Percentiles rank a stretch among this genome's conserved stretches.
Evolutionary conservation across 2,888 invertebrate genomes (phyloP).

Genomic region (Xiphydria camelus): DNA sequence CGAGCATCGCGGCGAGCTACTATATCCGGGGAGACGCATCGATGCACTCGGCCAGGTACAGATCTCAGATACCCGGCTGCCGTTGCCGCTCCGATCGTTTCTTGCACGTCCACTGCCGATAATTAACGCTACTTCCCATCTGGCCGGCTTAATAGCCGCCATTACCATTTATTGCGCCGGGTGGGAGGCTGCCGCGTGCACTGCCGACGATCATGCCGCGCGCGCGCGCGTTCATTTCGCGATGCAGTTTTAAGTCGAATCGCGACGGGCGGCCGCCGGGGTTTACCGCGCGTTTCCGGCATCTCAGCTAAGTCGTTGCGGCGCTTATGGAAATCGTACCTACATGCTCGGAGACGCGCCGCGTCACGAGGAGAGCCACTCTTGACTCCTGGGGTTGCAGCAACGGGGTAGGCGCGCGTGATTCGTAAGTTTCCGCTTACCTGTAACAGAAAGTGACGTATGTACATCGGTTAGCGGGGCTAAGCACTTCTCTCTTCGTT

Average conservation of each 20-base stretch:
- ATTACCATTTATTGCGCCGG: slow-evolving; percentile 20
- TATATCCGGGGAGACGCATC: slow-evolving; percentile 15
- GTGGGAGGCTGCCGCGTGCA: slow-evolving; percentile 23
- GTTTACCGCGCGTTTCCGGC: slow-evolving; percentile 23
- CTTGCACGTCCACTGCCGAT: slow-evolving; percentile 25
- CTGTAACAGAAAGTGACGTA: slow-evolving; percentile 5
- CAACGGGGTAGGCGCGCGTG: slow-evolving; percentile 9
- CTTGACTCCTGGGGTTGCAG: background rate
- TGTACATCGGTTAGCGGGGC: slow-evolving; percentile 18
- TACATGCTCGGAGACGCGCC: too few relatives aligned
- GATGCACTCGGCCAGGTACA: too few relatives aligned
- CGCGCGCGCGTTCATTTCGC: slow-evolving; percentile 14
- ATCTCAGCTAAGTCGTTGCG: slow-evolving; percentile 7
- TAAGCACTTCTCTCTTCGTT: too few relatives aligned
- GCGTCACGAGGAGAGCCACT: slow-evolving; percentile 9
- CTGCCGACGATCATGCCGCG: slow-evolving; percentile 15
- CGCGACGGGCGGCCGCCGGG: slow-evolving; percentile 9
- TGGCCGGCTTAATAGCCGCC: slow-evolving; percentile 25
- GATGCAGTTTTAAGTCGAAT: slow-evolving; percentile 21
- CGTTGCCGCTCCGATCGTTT: slow-evolving; percentile 21
- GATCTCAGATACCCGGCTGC: slow-evolving; percentile 13
- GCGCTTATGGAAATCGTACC: too few relatives aligned
- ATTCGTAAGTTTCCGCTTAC: background rate
- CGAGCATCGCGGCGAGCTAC: too few relatives aligned
- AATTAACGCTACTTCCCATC: slow-evolving; percentile 35